phyloP scores from a whole-genome alignment of 2,888 invertebrate genomes.

The Gryllus longicercus region DNA sequence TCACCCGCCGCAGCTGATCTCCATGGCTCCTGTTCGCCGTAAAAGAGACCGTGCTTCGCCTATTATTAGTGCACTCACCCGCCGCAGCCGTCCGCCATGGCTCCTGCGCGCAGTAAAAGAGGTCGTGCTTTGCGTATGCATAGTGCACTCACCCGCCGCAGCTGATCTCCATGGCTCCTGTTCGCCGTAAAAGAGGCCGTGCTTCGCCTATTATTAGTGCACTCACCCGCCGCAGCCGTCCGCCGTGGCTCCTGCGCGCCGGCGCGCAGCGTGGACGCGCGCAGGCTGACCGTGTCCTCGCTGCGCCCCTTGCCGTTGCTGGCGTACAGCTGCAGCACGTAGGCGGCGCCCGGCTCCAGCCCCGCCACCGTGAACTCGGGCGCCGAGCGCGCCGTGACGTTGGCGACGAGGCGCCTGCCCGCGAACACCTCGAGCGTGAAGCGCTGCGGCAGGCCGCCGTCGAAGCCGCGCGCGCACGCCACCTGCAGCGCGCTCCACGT shows the following conservation, averaged over 20 bases:
- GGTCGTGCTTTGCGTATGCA: too few relatives aligned
- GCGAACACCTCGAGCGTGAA: conserved; percentile 33
- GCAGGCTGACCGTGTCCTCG: conserved; percentile 44
- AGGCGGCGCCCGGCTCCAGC: conserved; percentile 52
- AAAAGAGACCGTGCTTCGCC: too few relatives aligned
- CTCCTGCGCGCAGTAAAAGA: too few relatives aligned
- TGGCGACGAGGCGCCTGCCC: conserved; percentile 44
- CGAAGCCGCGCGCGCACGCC: conserved; percentile 53
- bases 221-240: conserved; percentile 37
- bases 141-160: too few relatives aligned
- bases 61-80: not conserved
- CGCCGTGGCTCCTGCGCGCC: conserved; percentile 51
- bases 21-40: too few relatives aligned
- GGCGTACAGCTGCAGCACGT: conserved; percentile 51
- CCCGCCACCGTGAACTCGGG: conserved; percentile 53
- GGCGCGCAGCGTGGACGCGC: conserved; percentile 42
- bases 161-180: too few relatives aligned
- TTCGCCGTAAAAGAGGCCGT: too few relatives aligned
- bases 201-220: too few relatives aligned
- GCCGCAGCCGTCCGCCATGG: conserved; percentile 45
- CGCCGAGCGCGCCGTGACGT: conserved; percentile 46
- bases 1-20: too few relatives aligned
- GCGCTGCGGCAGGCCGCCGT: conserved; percentile 51
- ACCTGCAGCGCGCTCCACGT: conserved; percentile 53
- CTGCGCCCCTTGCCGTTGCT: conserved; percentile 57